A percentile compares a stretch with the other conserved stretches of the same genome.
Conservation (phyloP, 2,113 vertebrate genomes). For the Etheostoma spectabile region DNA sequence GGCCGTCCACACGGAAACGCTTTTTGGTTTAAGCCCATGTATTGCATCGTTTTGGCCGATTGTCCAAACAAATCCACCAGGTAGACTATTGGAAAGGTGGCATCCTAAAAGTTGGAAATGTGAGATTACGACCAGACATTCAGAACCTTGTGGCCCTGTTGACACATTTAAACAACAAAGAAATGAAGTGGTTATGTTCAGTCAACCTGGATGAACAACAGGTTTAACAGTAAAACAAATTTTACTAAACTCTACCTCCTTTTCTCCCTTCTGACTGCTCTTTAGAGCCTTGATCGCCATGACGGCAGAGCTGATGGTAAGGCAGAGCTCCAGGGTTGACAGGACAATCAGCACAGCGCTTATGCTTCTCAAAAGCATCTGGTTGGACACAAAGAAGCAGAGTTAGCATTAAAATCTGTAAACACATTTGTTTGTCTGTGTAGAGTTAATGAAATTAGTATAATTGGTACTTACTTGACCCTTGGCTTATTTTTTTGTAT, state of each 20-base stretch:
- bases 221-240: not conserved
- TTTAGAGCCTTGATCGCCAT: constrained; percentile 70
- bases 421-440: not conserved
- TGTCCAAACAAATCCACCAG: too few species aligned
- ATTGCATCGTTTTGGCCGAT: too few species aligned
- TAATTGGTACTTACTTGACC: not conserved
- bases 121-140: too few species aligned
- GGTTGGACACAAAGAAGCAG: not conserved
- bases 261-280: constrained; percentile 8
- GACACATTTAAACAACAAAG: too few species aligned
- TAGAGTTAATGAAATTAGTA: not conserved
- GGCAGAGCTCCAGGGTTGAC: constrained; percentile 67
- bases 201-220: not conserved
- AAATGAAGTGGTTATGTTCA: not conserved
- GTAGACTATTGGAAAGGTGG: too few species aligned
- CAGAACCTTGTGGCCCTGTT: too few species aligned
- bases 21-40: too few species aligned
- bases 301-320: constrained; percentile 63
- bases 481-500: not conserved
- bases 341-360: constrained; percentile 62
- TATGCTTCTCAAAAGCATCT: constrained; percentile 47
- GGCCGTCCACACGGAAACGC: too few species aligned
- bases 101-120: too few species aligned
- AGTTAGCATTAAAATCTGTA: not conserved
- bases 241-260: constrained; percentile 30